Conservation (phyloP, 2,113 vertebrate genomes). For the Callionymus lyra region DNA sequence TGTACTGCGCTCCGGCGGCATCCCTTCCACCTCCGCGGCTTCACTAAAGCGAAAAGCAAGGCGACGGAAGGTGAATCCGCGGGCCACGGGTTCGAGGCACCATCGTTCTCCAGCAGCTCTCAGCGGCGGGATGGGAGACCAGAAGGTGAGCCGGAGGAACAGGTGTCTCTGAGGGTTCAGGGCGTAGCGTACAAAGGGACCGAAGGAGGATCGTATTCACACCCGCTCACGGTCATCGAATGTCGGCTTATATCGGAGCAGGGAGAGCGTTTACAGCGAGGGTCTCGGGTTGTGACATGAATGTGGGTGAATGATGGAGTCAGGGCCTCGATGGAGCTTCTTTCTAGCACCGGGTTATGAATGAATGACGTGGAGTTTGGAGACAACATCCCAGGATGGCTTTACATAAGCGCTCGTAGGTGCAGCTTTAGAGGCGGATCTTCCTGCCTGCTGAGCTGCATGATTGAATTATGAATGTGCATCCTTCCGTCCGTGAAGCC, state of each 20-base stretch:
- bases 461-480: slow-evolving; percentile 58
- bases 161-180: slow-evolving; percentile 47
- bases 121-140: slow-evolving; percentile 61
- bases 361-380: slow-evolving; percentile 9
- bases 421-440: slow-evolving; percentile 9
- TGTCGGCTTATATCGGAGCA: no score
- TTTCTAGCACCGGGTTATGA: slow-evolving; percentile 19
- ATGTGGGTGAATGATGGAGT: neutral
- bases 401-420: no score
- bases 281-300: no score
- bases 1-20: slow-evolving; percentile 62
- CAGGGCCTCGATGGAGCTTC: slow-evolving; percentile 25
- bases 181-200: slow-evolving; percentile 60
- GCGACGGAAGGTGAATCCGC: slow-evolving; percentile 6
- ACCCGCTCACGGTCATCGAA: no score
- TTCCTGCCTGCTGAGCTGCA: slow-evolving; percentile 17
- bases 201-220: slow-evolving; percentile 13
- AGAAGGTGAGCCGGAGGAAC: slow-evolving; percentile 63
- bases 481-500: slow-evolving; percentile 43
- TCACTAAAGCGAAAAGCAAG: slow-evolving; percentile 15
- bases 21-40: slow-evolving; percentile 55
- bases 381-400: no score
- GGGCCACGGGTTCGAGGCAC: slow-evolving; percentile 17
- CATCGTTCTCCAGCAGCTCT: slow-evolving; percentile 18
- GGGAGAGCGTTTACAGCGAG: no score